These are phyloP conservation scores for Phrynocephalus forsythii DNA, from an alignment of 2,797 vertebrate genomes.

Conservation along the genomic window DNA sequence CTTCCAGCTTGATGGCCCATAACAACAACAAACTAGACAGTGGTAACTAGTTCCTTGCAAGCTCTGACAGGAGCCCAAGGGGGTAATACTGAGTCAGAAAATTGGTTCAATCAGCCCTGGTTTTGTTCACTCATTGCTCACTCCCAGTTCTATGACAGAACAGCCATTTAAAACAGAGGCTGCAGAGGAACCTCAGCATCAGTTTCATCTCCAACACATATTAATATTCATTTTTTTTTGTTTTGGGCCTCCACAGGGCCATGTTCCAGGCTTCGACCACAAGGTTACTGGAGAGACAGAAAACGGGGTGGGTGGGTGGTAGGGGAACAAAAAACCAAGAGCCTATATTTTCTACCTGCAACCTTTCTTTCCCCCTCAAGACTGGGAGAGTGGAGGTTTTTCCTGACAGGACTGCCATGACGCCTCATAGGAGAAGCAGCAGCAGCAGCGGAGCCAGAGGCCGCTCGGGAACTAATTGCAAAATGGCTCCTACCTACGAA, in stretches of 20 bases:
- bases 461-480: slow-evolving; percentile 31
- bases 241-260: background rate
- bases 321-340: too few relatives aligned
- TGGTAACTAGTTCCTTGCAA: background rate
- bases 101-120: background rate
- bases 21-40: background rate
- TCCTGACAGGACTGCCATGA: slow-evolving; percentile 17
- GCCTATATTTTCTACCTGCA: background rate
- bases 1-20: too few relatives aligned
- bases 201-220: background rate
- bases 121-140: background rate
- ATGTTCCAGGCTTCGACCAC: background rate
- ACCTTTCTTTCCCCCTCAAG: background rate
- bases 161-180: background rate
- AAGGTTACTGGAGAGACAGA: background rate
- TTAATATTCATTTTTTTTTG: background rate
- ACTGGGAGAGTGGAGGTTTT: slow-evolving; percentile 3
- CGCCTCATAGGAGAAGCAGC: background rate
- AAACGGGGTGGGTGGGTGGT: too few relatives aligned
- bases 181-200: background rate
- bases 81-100: background rate
- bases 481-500: slow-evolving; percentile 28
- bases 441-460: slow-evolving; percentile 7
- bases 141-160: background rate
- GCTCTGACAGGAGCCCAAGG: background rate